phyloP scores from a whole-genome alignment of 2,888 invertebrate genomes.

The Cephus pulcher region DNA sequence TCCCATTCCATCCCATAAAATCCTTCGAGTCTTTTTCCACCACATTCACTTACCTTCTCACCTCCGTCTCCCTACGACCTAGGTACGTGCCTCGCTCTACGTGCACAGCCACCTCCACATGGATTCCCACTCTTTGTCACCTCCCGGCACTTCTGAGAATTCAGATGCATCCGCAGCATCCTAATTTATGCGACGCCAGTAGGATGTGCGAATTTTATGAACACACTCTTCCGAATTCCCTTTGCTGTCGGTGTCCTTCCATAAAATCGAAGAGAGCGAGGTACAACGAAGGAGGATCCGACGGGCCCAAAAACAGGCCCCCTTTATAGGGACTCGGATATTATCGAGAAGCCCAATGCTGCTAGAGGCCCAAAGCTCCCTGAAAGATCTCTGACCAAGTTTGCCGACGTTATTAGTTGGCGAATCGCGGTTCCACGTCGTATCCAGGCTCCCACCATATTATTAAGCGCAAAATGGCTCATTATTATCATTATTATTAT shows the following conservation, averaged over 20 bases:
- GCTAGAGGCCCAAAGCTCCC: not conserved
- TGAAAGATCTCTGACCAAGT: not conserved
- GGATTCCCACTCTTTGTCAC: not conserved
- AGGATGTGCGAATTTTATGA: not conserved
- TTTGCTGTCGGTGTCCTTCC: not conserved
- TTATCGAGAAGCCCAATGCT: not conserved
- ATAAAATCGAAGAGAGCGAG: not conserved
- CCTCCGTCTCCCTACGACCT: not conserved
- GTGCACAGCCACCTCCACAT: not conserved
- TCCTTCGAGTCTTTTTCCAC: constrained; percentile 28
- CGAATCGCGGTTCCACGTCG: constrained; percentile 49
- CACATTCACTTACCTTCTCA: not conserved
- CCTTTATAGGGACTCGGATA: not conserved
- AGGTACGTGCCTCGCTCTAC: not conserved
- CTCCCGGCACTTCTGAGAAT: not conserved
- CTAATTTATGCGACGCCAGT: not conserved
- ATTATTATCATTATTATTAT: constrained; percentile 64
- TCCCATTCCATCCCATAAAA: constrained; percentile 57
- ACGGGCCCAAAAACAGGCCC: not conserved
- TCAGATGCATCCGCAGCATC: not conserved
- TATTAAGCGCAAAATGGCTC: constrained; percentile 64
- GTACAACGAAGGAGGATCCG: not conserved
- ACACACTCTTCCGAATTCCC: not conserved
- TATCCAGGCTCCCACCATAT: constrained; percentile 57
- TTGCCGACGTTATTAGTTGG: constrained; percentile 44